Conservation (phyloP, 2,113 vertebrate species). For the Ardeotis arabs region DNA sequence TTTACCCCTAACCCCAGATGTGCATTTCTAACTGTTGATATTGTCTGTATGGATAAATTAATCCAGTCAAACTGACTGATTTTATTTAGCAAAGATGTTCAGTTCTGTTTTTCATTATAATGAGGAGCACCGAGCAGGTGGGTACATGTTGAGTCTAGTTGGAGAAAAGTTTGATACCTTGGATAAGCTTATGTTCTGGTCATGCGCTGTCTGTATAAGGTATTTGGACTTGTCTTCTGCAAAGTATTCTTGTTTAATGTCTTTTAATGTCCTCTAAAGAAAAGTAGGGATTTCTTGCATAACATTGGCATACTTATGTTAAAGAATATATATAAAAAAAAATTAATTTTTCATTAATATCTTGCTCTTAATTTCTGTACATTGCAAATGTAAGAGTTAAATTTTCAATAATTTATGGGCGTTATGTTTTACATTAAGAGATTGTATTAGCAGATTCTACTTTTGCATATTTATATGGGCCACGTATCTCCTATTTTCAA, state of each 20-base stretch:
- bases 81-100: neutral
- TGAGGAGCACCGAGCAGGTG: neutral
- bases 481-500: neutral
- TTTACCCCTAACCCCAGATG: neutral
- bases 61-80: neutral
- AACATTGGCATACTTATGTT: neutral
- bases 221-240: neutral
- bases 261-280: neutral
- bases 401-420: neutral
- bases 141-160: fast-evolving
- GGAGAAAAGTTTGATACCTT: neutral
- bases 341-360: neutral
- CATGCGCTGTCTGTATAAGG: fast-evolving
- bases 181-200: neutral
- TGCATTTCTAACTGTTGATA: neutral
- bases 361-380: neutral
- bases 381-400: neutral
- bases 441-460: neutral
- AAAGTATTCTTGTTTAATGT: neutral
- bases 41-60: neutral
- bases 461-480: neutral
- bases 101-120: neutral
- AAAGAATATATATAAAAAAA: neutral
- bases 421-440: neutral
- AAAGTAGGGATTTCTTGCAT: neutral